These are phyloP conservation scores for Noctua pronuba DNA, from an alignment of 2,888 invertebrate genomes.

Conservation along the genomic window DNA sequence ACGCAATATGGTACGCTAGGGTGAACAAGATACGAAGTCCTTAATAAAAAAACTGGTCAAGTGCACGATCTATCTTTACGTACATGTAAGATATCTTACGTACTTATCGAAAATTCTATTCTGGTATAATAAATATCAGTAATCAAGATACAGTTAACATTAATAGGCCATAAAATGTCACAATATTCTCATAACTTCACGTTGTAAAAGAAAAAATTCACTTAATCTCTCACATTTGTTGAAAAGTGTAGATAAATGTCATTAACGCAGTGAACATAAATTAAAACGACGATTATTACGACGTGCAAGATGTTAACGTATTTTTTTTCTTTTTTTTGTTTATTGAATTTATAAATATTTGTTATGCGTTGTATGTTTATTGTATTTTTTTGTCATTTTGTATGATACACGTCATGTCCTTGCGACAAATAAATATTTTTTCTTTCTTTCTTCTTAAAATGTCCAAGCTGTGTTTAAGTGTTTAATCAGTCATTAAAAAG, in stretches of 20 bases:
- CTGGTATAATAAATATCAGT: conserved; percentile 21
- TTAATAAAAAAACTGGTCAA: conserved; percentile 26
- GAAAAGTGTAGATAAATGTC: conserved; percentile 35
- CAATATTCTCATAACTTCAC: conserved; percentile 12
- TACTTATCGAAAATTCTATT: conserved; percentile 7
- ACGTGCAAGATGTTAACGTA: no score
- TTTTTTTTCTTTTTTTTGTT: no score
- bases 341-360: no score
- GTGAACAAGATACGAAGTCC: conserved; percentile 34
- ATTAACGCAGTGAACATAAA: conserved; percentile 34
- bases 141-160: conserved; percentile 30
- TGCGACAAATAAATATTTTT: no score
- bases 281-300: no score
- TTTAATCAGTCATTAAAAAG: conserved; percentile 23
- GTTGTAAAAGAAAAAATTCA: conserved; percentile 29
- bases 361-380: no score
- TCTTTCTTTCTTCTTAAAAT: no score
- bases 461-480: no score
- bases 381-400: no score
- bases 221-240: conserved; percentile 22
- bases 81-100: neutral
- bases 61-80: conserved; percentile 5
- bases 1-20: conserved; percentile 28
- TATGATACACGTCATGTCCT: no score
- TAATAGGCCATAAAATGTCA: conserved; percentile 40